These are phyloP conservation scores for Meghimatium bilineatum DNA, from an alignment of 2,888 invertebrate species.

Conservation along the genomic window DNA sequence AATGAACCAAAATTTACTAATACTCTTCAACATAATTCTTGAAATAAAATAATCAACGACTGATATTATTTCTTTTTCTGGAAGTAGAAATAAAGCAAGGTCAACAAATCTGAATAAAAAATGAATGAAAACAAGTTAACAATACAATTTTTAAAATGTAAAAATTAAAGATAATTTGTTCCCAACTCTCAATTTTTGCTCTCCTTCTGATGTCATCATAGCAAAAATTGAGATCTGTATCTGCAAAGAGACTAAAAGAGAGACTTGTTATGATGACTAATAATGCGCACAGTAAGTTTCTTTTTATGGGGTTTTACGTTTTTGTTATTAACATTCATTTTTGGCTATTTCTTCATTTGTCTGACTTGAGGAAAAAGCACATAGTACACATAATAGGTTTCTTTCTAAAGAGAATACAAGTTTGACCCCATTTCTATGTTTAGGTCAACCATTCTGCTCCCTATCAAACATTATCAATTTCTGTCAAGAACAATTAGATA, in stretches of 20 bases:
- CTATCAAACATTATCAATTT: too few species aligned
- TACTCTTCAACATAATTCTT: neutral
- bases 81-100: neutral
- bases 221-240: constrained; percentile 42
- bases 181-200: constrained; percentile 39
- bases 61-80: neutral
- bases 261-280: neutral
- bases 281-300: constrained; percentile 14
- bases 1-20: neutral
- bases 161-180: neutral
- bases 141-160: too few species aligned
- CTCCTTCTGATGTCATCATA: constrained; percentile 23
- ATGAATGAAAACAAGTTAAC: neutral
- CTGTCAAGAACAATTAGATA: too few species aligned
- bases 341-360: neutral
- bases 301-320: neutral
- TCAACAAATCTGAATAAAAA: neutral
- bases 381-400: too few species aligned
- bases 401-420: neutral
- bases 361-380: neutral
- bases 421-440: neutral
- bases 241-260: constrained; percentile 33
- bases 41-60: neutral
- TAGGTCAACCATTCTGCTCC: too few species aligned
- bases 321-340: neutral